A percentile compares a stretch with the other conserved stretches of the same genome.
These are phyloP conservation scores for Disparrhopalites patrizii DNA, from an alignment of 2,888 invertebrate genomes.

Conservation along the genomic window DNA sequence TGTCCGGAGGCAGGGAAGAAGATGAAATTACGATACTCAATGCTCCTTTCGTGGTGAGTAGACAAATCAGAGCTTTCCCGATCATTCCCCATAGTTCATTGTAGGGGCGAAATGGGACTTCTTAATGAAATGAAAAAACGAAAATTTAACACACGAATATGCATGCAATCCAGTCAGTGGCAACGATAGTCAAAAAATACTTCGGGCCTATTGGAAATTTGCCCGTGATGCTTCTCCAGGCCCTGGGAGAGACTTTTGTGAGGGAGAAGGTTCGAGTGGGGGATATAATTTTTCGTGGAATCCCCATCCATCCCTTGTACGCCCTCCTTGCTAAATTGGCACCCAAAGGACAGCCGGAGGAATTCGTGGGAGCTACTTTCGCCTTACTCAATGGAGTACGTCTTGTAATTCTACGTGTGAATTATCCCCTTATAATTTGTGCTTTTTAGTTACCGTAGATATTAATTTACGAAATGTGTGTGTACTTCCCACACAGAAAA, in stretches of 20 bases:
- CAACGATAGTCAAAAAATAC: background rate
- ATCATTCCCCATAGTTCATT: background rate
- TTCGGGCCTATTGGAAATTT: background rate
- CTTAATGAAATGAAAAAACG: background rate
- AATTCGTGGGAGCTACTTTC: background rate
- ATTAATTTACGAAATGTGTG: too few relatives aligned
- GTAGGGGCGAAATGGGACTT: background rate
- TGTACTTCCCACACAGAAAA: too few relatives aligned
- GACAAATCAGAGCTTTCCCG: background rate
- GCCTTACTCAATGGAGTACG: background rate
- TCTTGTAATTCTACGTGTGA: too few relatives aligned
- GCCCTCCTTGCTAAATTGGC: background rate
- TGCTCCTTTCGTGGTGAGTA: slow-evolving; percentile 7
- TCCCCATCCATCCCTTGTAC: slow-evolving; percentile 20
- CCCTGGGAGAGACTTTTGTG: slow-evolving; percentile 14
- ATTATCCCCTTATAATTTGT: too few relatives aligned
- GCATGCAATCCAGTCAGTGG: background rate
- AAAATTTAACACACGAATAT: background rate
- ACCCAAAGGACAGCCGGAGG: background rate
- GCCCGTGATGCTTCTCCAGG: background rate
- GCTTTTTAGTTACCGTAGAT: too few relatives aligned
- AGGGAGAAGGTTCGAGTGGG: slow-evolving; percentile 17
- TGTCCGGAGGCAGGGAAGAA: background rate
- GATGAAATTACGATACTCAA: slow-evolving; percentile 8
- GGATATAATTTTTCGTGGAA: slow-evolving; percentile 29